Conservation (phyloP, 2,797 vertebrate genomes). For the Helostoma temminkii region DNA sequence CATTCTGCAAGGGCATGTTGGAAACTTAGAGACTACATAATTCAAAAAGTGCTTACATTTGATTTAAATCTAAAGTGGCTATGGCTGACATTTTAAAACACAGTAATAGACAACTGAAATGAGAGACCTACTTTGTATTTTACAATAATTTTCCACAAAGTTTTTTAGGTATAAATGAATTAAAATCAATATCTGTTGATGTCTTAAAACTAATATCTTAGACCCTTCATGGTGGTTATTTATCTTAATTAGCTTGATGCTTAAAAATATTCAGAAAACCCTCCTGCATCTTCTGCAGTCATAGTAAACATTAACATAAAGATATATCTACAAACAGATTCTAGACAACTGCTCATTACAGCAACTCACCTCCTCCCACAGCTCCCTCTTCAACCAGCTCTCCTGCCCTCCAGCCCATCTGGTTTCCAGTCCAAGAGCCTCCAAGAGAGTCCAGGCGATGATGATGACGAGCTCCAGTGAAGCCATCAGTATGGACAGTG, state of each 20-base stretch:
- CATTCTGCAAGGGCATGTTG: too few relatives aligned
- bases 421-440: slow-evolving; percentile 89
- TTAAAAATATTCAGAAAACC: slow-evolving; percentile 7
- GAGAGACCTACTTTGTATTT: too few relatives aligned
- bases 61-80: too few relatives aligned
- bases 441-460: slow-evolving; percentile 83
- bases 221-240: neutral
- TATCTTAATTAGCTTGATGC: neutral
- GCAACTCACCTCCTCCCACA: slow-evolving; percentile 88
- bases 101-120: too few relatives aligned
- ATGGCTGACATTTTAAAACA: too few relatives aligned
- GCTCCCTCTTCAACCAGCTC: slow-evolving; percentile 90
- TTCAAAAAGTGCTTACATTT: too few relatives aligned
- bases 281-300: neutral
- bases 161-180: too few relatives aligned
- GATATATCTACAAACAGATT: neutral
- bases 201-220: too few relatives aligned
- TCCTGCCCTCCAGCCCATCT: slow-evolving; percentile 89
- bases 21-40: too few relatives aligned
- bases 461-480: slow-evolving; percentile 79
- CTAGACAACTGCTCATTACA: neutral
- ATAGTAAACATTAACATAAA: neutral
- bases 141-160: too few relatives aligned
- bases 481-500: slow-evolving; percentile 78
- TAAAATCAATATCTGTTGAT: too few relatives aligned